Evolutionary conservation across 2,888 invertebrate genomes (phyloP).

Genomic region (Anodontia alba): DNA sequence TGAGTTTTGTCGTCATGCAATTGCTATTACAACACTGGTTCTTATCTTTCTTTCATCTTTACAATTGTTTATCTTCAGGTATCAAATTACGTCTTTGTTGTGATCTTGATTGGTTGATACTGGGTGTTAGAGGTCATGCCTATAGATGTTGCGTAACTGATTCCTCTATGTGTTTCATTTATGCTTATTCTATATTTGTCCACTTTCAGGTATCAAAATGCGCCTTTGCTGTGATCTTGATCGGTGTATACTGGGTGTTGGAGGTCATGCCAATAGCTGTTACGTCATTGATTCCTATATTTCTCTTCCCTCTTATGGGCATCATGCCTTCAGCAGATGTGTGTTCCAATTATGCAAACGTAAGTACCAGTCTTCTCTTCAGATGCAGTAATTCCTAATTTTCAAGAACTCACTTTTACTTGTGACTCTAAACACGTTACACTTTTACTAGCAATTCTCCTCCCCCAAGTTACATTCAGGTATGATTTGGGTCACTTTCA

Average conservation of each 20-base stretch:
- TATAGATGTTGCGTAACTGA: slow-evolving; percentile 80
- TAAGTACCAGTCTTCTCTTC: slow-evolving; percentile 33
- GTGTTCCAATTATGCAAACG: slow-evolving; percentile 77
- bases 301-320: slow-evolving; percentile 81
- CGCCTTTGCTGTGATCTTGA: slow-evolving; percentile 76
- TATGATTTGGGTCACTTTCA: too few species aligned
- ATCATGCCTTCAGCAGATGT: slow-evolving; percentile 76
- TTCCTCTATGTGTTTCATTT: too few species aligned
- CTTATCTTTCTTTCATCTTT: slow-evolving; percentile 81
- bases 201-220: slow-evolving; percentile 73
- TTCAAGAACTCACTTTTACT: too few species aligned
- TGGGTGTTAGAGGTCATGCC: slow-evolving; percentile 82
- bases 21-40: slow-evolving; percentile 81
- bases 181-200: neutral
- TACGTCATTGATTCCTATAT: slow-evolving; percentile 81
- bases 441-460: too few species aligned
- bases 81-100: slow-evolving; percentile 74
- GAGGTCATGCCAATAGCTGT: slow-evolving; percentile 81
- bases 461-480: too few species aligned
- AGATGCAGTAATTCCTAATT: too few species aligned
- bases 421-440: too few species aligned
- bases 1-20: slow-evolving; percentile 82
- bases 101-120: slow-evolving; percentile 77
- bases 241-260: slow-evolving; percentile 80
- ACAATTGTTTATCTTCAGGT: too few species aligned